These are phyloP conservation scores for Drosophila watanabei DNA, from an alignment of 1,140 invertebrate genomes.

Conservation along the genomic window DNA sequence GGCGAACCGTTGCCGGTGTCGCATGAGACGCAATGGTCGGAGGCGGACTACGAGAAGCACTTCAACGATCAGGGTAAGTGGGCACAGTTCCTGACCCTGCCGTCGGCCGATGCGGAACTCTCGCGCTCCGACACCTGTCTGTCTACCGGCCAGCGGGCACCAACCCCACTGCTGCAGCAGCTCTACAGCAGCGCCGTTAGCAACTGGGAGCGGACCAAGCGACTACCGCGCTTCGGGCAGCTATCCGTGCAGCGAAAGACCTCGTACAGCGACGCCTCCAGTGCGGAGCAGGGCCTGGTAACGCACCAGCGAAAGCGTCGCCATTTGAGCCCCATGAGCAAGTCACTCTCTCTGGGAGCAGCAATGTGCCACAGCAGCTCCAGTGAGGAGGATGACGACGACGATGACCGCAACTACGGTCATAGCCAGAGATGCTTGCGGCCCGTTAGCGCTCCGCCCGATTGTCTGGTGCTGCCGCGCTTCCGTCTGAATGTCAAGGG, in stretches of 20 bases:
- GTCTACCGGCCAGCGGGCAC: conserved; percentile 60
- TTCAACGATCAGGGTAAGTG: conserved; percentile 93
- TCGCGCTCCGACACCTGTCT: conserved; percentile 69
- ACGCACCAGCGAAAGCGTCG: conserved; percentile 24
- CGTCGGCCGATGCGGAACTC: conserved; percentile 81
- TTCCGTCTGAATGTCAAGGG: conserved; percentile 76
- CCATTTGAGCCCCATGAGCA: conserved; percentile 55
- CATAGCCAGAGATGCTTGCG: conserved; percentile 26
- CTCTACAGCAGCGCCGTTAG: conserved; percentile 87
- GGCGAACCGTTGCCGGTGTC: conserved; percentile 84
- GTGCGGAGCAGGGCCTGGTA: conserved; percentile 39
- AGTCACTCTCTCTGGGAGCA: conserved; percentile 67
- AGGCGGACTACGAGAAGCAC: conserved; percentile 94
- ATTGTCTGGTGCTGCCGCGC: conserved; percentile 54
- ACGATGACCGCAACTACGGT: conserved; percentile 42
- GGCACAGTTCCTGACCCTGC: conserved; percentile 66
- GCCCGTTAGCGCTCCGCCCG: conserved; percentile 74
- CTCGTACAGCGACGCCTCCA: conserved; percentile 67
- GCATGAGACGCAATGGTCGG: conserved; percentile 92
- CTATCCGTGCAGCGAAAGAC: conserved; percentile 39
- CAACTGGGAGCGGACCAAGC: conserved; percentile 86
- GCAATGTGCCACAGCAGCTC: conserved; percentile 52
- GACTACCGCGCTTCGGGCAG: conserved; percentile 51
- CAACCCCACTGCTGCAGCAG: conserved; percentile 87
- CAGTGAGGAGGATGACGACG: conserved; percentile 64